Base-by-base conservation (phyloP, 2,888 invertebrate genomes). In the Lucinisca nassula region DNA sequence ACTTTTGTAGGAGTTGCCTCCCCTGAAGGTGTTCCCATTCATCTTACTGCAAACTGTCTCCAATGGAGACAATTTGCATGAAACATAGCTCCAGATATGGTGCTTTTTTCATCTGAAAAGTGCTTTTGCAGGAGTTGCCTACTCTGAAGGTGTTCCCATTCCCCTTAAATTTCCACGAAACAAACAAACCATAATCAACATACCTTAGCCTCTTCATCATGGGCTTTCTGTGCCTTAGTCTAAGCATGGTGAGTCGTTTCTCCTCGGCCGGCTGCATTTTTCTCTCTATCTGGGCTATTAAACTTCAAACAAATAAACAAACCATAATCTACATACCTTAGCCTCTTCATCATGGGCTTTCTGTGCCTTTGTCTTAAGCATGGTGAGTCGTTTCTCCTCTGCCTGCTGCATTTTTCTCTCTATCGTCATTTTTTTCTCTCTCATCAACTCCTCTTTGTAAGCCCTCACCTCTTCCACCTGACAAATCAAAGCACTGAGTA, bases 321-420 rank as follows among this genome's bases (percentile, higher is more conserved):
- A n/a, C n/a, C n/a, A n/a, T n/a, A n/a, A n/a, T n/a, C n/a, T n/a
- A 67, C 87, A 75, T 45, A 97, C 97, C 96, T 99, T 99, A 85
- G 98, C 98, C 92, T 99, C 99, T 95, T 99, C 99, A 93, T 99
- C 99, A 95, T 99, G 99, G 0, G 99, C 99, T 96, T 99, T 99
- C 92, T 98, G 97, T 0, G 99, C 98, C 91, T 99, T 98, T 82
- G 96, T 95, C 88, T 96, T 96, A 32, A 97, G 93, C 90, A 96
- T 95, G 97, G 98, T 96, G 97, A 98, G 98, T 30, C 99, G 97
- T 95, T 99, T 99, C 95, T 98, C 98, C 27, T 98, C 98, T 0
- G 99, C 99, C 85, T 98, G 97, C 89, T 96, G 95, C 95, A 97
- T 96, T 89, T 97, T 97, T 77, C 95, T 93, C 86, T 97, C 96